Conservation (phyloP, 1,140 invertebrate species). For the Probaryconus sp. region DNA sequence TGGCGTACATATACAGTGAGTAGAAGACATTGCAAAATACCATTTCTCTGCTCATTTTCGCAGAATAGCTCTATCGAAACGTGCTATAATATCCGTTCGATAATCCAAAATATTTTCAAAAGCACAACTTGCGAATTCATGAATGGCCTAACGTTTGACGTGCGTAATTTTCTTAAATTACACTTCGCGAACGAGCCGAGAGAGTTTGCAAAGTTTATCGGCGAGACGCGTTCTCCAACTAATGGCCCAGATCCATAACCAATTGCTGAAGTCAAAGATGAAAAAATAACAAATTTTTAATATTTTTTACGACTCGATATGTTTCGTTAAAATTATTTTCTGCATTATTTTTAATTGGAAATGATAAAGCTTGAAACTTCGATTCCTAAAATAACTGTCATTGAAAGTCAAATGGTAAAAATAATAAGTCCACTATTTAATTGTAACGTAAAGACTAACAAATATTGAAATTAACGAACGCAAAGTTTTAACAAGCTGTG, state of each 20-base stretch:
- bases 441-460: background rate
- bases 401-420: slow-evolving; percentile 1
- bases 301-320: slow-evolving; percentile 22
- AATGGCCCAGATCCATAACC: slow-evolving; percentile 14
- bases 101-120: slow-evolving; percentile 45
- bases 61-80: slow-evolving; percentile 52
- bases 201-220: slow-evolving; percentile 56
- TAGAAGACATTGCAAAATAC: slow-evolving; percentile 19
- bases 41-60: slow-evolving; percentile 41
- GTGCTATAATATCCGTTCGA: slow-evolving; percentile 46
- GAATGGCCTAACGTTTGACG: slow-evolving; percentile 47
- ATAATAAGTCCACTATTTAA: slow-evolving; percentile 15
- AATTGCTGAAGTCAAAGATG: slow-evolving; percentile 30
- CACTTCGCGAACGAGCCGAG: slow-evolving; percentile 43
- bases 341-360: background rate
- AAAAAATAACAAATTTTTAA: slow-evolving; percentile 26
- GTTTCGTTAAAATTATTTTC: slow-evolving; percentile 2
- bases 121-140: slow-evolving; percentile 40
- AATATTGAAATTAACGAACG: slow-evolving; percentile 3
- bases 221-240: slow-evolving; percentile 20
- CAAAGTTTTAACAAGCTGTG: slow-evolving; percentile 7
- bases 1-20: slow-evolving; percentile 26
- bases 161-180: slow-evolving; percentile 60
- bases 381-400: too few relatives aligned
- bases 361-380: too few relatives aligned